Conservation (phyloP, 2,113 vertebrate genomes). For the Tapirus terrestris region DNA sequence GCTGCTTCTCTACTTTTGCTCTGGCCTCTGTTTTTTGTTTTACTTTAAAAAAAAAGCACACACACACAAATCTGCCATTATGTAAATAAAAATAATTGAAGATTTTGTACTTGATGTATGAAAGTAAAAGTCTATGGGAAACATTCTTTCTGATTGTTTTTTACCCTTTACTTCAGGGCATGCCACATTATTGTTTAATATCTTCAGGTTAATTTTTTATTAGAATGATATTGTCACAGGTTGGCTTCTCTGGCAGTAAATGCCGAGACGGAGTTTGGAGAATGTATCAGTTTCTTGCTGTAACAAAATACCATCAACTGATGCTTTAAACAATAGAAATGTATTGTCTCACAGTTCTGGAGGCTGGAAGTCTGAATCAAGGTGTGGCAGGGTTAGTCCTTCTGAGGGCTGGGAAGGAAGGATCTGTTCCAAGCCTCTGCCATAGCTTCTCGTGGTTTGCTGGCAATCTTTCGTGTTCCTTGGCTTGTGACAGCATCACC, state of each 20-base stretch:
- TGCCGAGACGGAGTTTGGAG: not conserved
- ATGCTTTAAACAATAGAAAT: not conserved
- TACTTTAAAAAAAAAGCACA: not conserved
- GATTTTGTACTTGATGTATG: not conserved
- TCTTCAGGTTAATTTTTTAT: not conserved
- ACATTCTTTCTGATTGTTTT: not conserved
- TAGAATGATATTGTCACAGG: not conserved
- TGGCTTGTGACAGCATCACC: not conserved
- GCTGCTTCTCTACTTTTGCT: not conserved
- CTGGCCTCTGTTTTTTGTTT: not conserved
- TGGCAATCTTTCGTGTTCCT: not conserved
- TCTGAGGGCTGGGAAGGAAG: not conserved
- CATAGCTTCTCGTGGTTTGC: not conserved
- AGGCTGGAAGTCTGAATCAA: not conserved
- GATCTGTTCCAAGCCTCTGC: not conserved
- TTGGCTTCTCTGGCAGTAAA: not conserved
- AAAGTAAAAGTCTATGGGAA: not conserved
- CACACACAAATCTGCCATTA: not conserved
- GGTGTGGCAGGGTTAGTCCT: not conserved
- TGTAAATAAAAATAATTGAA: constrained; percentile 36
- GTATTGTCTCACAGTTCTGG: not conserved
- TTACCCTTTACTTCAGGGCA: not conserved
- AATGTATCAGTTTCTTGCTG: not conserved
- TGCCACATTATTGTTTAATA: not conserved
- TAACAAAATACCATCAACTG: not conserved